Evolutionary conservation across 2,113 vertebrate species (phyloP), one percentile per base, ranked within the genome.

Genomic region (Lipophrys pholis): DNA sequence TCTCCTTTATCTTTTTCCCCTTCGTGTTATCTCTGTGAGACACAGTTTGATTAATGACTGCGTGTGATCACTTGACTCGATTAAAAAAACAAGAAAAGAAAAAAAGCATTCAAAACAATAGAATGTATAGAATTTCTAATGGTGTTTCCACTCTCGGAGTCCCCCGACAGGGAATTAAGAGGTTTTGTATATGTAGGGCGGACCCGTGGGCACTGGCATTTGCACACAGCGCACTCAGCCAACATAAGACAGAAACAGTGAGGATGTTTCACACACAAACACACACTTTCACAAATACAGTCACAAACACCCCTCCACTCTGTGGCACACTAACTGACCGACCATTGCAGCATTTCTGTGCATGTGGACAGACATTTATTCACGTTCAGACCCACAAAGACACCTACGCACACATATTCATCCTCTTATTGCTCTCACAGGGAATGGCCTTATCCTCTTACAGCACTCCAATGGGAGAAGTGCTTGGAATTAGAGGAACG

Each of bases 381-480:
- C 42, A 80, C 42, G 40, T 8, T 63, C 41, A 81, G 43, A 71
- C 52, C 73, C 51, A 72, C 58, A 81, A 62, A 75, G 50, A 51
- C 72, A 62, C 60, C 67, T 70, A 69, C 64, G 21, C 21, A 76
- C 81, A 78, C 73, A 83, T 57, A 81, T 76, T 89, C 82, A 89
- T 86, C 83, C 87, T 79, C 81, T 88, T 90, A 89, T 83, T 85
- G 78, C 74, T 84, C 82, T 87, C 84, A 11, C 46, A 82, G 81
- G 87, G 81, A 90, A 85, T 85, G 82, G 77, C 79, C 78, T 87
- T 78, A 90, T 91, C 90, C 86, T 87, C 90, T 87, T 88, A 87
- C 69, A 74, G 78, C 73, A 59, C 80, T 82, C 86, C 77, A 61
- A 73, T 79, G 75, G 83, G 80, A 78, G 81, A 85, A 90, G 76